Percentiles rank a stretch among this genome's conserved stretches.
Evolutionary conservation across 2,888 invertebrate genomes (phyloP).

Genomic region (Stomorhina lunata): DNA sequence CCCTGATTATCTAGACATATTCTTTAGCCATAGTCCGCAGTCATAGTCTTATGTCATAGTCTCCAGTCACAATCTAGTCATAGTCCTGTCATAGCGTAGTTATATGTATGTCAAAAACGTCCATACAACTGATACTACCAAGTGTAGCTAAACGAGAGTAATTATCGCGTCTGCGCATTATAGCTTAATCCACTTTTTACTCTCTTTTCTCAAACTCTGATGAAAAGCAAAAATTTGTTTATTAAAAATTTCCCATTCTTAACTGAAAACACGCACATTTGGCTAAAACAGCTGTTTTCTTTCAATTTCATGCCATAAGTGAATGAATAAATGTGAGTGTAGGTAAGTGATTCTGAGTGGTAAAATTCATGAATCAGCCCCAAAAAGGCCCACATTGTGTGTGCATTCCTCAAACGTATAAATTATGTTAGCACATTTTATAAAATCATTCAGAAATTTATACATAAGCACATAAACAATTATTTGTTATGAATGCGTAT

Average conservation of each 20-base stretch:
- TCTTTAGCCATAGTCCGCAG: too few relatives aligned
- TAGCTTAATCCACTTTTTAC: slow-evolving; percentile 30
- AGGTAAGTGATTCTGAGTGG: background rate
- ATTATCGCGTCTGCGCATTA: too few relatives aligned
- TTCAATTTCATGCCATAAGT: background rate
- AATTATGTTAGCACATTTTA: background rate
- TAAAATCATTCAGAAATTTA: background rate
- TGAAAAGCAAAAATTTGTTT: background rate
- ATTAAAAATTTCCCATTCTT: slow-evolving; percentile 11
- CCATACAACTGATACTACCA: too few relatives aligned
- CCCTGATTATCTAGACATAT: too few relatives aligned
- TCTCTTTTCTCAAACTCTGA: background rate
- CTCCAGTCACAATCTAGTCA: too few relatives aligned
- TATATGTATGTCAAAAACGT: too few relatives aligned
- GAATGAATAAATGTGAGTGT: background rate
- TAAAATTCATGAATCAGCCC: slow-evolving; percentile 8
- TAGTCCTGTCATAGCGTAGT: too few relatives aligned
- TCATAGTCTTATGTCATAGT: too few relatives aligned
- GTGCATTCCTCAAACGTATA: slow-evolving; percentile 5
- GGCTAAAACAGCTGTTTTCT: slow-evolving; percentile 51
- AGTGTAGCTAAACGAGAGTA: too few relatives aligned
- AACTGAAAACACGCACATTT: background rate
- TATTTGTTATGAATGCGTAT: slow-evolving; percentile 9
- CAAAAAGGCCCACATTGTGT: slow-evolving; percentile 25
- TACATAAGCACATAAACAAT: background rate